A percentile compares a stretch with the other conserved stretches of the same genome.
Evolutionary conservation across 2,888 invertebrate genomes (phyloP).

Genomic region (Hemicrepidius hirtus): DNA sequence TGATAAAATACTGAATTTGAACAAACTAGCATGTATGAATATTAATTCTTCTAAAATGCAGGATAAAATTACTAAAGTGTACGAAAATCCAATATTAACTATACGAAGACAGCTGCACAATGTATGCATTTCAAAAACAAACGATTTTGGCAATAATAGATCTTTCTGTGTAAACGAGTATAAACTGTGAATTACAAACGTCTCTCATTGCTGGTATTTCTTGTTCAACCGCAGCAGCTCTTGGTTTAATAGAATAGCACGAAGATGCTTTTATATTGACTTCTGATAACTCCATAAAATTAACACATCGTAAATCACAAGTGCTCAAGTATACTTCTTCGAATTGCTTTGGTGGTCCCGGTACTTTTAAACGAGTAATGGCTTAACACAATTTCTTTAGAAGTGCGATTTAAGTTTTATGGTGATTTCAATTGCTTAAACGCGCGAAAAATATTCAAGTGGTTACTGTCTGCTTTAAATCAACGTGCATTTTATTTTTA

Average conservation of each 20-base stretch:
- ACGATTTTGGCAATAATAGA: constrained; percentile 9
- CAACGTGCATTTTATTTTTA: constrained; percentile 16
- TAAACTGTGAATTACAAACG: background rate
- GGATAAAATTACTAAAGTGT: too few species aligned
- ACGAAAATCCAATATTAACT: too few species aligned
- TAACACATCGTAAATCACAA: constrained; percentile 40
- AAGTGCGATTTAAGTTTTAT: constrained; percentile 27
- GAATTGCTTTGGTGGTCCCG: constrained; percentile 38
- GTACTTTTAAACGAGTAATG: constrained; percentile 8
- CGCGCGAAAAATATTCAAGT: constrained; percentile 20
- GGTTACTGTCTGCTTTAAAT: constrained; percentile 17
- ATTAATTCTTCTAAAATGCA: too few species aligned
- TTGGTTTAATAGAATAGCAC: constrained; percentile 6
- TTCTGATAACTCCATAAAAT: constrained; percentile 34
- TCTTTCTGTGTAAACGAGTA: constrained; percentile 11
- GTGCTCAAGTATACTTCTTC: constrained; percentile 31
- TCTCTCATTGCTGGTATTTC: background rate
- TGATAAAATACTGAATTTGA: too few species aligned
- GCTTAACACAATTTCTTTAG: constrained; percentile 7
- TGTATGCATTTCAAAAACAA: constrained; percentile 5
- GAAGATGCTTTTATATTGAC: constrained; percentile 25
- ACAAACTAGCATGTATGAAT: too few species aligned
- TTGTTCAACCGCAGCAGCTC: background rate
- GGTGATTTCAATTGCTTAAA: constrained; percentile 29
- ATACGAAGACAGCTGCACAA: too few species aligned